phyloP scores from a whole-genome alignment of 2,888 invertebrate genomes.

The Cylloceria caligata region DNA sequence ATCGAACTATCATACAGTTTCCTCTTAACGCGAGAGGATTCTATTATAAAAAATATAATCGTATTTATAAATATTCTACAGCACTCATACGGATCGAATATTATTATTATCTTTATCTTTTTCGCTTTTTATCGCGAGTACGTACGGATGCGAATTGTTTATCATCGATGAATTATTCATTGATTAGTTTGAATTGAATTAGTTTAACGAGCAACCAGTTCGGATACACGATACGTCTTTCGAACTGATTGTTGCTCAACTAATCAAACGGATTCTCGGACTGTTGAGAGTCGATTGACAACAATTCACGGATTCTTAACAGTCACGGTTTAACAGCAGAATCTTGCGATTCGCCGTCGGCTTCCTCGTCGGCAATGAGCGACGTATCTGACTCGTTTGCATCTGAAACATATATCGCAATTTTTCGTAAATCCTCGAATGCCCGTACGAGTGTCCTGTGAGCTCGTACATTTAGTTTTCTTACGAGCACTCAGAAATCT shows the following conservation, averaged over 20 bases:
- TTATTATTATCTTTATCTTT: slow-evolving; percentile 1
- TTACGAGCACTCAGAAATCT: slow-evolving; percentile 42
- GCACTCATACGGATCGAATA: slow-evolving; percentile 44
- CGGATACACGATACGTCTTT: not conserved
- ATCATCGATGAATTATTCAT: no score
- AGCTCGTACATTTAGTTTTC: slow-evolving; percentile 28
- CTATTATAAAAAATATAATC: slow-evolving; percentile 64
- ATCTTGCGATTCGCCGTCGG: slow-evolving; percentile 71
- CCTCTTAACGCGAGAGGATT: slow-evolving; percentile 11
- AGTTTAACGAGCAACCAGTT: slow-evolving; percentile 5
- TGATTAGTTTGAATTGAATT: not conserved
- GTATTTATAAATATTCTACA: slow-evolving; percentile 64
- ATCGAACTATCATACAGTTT: slow-evolving; percentile 53
- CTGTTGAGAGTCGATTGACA: slow-evolving; percentile 41
- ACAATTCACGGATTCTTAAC: slow-evolving; percentile 63
- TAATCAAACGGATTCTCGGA: slow-evolving; percentile 11
- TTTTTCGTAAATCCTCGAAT: slow-evolving; percentile 22
- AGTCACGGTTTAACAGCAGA: slow-evolving; percentile 70
- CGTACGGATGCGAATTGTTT: not conserved
- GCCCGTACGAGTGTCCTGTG: slow-evolving; percentile 40
- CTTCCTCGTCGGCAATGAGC: slow-evolving; percentile 74
- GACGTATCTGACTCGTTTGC: slow-evolving; percentile 75
- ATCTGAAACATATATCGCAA: slow-evolving; percentile 75
- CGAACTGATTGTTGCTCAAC: not conserved
- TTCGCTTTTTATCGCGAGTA: not conserved